Conservation (phyloP, 2,113 vertebrate species). For the Aegithalos caudatus region DNA sequence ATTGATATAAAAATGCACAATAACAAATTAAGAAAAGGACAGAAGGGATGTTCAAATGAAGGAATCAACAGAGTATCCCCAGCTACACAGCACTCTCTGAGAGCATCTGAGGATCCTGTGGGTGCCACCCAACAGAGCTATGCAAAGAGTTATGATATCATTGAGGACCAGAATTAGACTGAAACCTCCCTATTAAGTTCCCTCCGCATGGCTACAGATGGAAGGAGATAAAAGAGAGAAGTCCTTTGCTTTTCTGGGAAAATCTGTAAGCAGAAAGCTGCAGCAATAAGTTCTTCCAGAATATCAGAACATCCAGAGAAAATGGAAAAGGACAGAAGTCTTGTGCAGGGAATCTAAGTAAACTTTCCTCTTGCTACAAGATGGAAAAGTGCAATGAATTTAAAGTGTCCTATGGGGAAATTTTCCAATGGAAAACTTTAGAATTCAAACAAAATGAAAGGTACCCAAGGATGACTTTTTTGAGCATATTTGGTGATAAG, state of each 20-base stretch:
- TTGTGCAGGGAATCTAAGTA: not conserved
- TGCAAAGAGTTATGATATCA: not conserved
- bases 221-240: not conserved
- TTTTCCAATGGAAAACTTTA: not conserved
- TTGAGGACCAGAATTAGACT: not conserved
- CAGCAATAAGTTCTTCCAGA: not conserved
- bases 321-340: not conserved
- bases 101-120: not conserved
- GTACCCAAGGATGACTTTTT: not conserved
- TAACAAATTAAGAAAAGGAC: not conserved
- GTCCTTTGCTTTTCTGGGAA: not conserved
- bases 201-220: not conserved
- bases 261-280: not conserved
- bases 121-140: not conserved
- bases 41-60: not conserved
- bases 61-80: not conserved
- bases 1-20: not conserved
- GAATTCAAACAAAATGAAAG: not conserved
- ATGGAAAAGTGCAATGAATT: not conserved
- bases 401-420: rapidly evolving
- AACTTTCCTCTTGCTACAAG: not conserved
- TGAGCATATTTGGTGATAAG: not conserved
- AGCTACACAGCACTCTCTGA: not conserved
- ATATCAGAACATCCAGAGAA: not conserved
- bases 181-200: not conserved